phyloP scores from a whole-genome alignment of 1,140 invertebrate genomes.

The Pygmarrhopalites habei region DNA sequence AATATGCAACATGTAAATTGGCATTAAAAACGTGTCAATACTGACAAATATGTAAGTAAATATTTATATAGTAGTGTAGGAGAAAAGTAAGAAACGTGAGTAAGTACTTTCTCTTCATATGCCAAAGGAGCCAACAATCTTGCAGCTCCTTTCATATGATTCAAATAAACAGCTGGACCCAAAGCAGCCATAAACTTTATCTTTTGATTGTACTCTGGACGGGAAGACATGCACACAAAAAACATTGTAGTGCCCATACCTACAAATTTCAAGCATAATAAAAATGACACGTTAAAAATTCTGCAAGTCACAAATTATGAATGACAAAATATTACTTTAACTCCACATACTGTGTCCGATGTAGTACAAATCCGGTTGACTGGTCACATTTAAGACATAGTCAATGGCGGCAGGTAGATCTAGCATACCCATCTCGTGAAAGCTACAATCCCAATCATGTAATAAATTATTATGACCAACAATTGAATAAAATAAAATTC shows the following conservation, averaged over 20 bases:
- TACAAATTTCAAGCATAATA: no score
- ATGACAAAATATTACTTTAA: no score
- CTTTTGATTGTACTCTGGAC: constrained; percentile 58
- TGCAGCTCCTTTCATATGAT: constrained; percentile 47
- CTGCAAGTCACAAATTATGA: no score
- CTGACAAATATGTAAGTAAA: no score
- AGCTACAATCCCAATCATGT: no score
- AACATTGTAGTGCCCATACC: constrained; percentile 56
- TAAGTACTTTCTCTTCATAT: constrained; percentile 36
- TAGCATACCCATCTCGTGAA: constrained; percentile 37
- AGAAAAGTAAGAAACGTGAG: no score
- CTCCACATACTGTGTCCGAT: constrained; percentile 52
- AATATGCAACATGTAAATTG: background rate
- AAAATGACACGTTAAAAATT: no score
- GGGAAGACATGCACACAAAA: constrained; percentile 53
- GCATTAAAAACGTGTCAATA: no score
- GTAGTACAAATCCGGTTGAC: constrained; percentile 35
- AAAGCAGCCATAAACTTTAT: constrained; percentile 58
- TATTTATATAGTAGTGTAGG: no score
- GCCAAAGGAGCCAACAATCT: constrained; percentile 43
- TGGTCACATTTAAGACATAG: constrained; percentile 20
- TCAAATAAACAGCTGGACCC: constrained; percentile 58
- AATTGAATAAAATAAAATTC: background rate
- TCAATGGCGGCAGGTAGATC: constrained; percentile 44
- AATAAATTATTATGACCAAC: background rate